These are phyloP conservation scores for Microcebus jonahi DNA, from an alignment of 2,113 vertebrate species.

Conservation along the genomic window DNA sequence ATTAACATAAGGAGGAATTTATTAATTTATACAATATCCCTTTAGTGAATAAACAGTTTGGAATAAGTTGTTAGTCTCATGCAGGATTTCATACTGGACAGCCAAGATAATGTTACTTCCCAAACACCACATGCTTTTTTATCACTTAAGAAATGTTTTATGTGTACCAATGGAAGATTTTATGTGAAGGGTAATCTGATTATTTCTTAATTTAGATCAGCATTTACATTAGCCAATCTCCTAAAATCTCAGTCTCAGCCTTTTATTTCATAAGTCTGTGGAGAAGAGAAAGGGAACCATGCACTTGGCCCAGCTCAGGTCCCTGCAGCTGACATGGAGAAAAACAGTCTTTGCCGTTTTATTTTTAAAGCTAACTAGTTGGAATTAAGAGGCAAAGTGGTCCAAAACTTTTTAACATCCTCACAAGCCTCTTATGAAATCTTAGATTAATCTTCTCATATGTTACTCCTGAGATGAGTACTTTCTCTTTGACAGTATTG, in stretches of 20 bases:
- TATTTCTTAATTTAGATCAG: constrained; percentile 64
- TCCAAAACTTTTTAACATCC: not conserved
- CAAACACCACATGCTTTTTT: constrained; percentile 33
- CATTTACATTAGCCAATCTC: constrained; percentile 55
- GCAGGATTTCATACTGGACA: constrained; percentile 39
- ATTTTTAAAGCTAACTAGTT: constrained; percentile 40
- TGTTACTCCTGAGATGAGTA: not conserved
- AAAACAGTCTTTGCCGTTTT: not conserved
- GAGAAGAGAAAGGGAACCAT: not conserved
- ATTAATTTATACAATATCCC: constrained; percentile 62
- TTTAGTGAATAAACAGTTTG: constrained; percentile 61
- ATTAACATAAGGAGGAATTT: constrained; percentile 69
- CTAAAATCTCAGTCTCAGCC: constrained; percentile 13
- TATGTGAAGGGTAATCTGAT: constrained; percentile 25
- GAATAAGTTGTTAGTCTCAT: constrained; percentile 43
- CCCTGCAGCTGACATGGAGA: not conserved
- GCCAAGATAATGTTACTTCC: constrained; percentile 59
- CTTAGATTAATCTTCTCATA: not conserved
- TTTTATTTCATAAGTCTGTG: not conserved
- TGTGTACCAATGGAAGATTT: constrained; percentile 44
- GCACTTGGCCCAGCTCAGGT: not conserved
- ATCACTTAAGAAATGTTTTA: constrained; percentile 55
- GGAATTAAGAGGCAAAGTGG: constrained; percentile 19
- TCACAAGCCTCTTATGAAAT: constrained; percentile 27
- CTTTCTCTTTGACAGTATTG: not conserved